These are phyloP conservation scores for Mus musculus DNA, from an alignment of 2,113 vertebrate genomes.

Conservation along the genomic window GRCm39 chr11:80139501-80140000, in stretches of 20 bases:
- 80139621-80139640: neutral
- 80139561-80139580: neutral
- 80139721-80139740: neutral
- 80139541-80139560: neutral
- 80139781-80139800: neutral
- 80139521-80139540: neutral
- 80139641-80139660: neutral
- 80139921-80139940: neutral
- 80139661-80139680: neutral
- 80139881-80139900: neutral
- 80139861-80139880: neutral
- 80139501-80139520: neutral
- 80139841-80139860: neutral
- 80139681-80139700: neutral
- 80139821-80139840: neutral
- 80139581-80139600: neutral
- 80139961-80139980: neutral
- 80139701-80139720: neutral
- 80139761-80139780: neutral
- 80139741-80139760: neutral
- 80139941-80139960: too few species aligned
- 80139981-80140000: neutral
- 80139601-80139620: neutral
- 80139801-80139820: neutral
- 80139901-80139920: neutral